Evolutionary conservation across 2,888 invertebrate genomes (phyloP), one percentile per base, ranked within the genome.

Genomic region (Agrotis exclamationis): DNA sequence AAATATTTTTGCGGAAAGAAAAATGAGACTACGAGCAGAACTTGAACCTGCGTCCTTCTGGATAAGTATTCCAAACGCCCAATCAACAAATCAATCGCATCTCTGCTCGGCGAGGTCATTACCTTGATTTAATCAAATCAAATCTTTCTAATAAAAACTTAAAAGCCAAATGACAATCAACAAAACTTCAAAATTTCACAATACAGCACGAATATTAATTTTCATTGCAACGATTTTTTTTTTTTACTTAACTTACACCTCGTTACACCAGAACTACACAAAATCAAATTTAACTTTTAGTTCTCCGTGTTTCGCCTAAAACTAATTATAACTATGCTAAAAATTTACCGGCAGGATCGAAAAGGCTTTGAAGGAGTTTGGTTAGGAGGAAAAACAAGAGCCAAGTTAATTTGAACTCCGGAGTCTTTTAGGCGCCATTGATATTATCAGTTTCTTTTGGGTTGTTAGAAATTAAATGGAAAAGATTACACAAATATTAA

Each of bases 281-380:
- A 57, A 82, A 80, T 72, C 80, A 79, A 82, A 80, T 80, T 80
- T 68, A 83, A 80, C 83, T 79, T 80, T 70, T 57, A 76, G 66
- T 64, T 62, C 57, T 4, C 51, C 22, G 68, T 33, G 51, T 71
- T 70, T 70, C 28, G 14, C 24, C 63, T 48, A 13, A 68, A 81
- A 80, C 70, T 83, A 80, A 83, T 81, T 81, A 83, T 70, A 81
- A 80, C 76, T 80, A 68, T 70, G 56, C 57, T 67, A 83, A 83
- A 83, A 83, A 76, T 80, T 76, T 80, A 54, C 83, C 59, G 59
- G 2, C 28, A 20, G 66, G 57, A 72, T 67, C 63, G 64, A 63
- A 64, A 67, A 76, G 54, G 48, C 70, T 76, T 53, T 50, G 45
- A 63, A 67, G 66, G 53, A 60, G 68, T 63, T 75, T 58, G 28